Conservation (phyloP, 2,888 invertebrate species). For the Limnephilus marmoratus region DNA sequence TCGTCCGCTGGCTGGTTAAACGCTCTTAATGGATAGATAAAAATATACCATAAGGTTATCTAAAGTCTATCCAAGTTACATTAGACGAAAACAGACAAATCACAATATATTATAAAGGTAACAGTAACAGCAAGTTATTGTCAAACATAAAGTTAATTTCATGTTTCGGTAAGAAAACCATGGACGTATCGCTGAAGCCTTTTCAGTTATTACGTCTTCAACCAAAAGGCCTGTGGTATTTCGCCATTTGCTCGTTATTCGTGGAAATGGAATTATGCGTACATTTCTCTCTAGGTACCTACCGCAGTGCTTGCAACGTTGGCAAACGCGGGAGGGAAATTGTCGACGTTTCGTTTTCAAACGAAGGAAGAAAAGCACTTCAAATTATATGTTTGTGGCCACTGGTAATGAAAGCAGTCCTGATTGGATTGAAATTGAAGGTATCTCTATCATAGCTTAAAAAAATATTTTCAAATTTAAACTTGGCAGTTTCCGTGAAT, state of each 20-base stretch:
- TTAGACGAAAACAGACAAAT: too few relatives aligned
- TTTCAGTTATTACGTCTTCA: neutral
- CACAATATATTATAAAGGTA: too few relatives aligned
- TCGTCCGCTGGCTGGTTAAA: too few relatives aligned
- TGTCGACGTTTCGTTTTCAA: neutral
- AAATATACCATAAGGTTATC: too few relatives aligned
- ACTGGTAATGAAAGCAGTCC: neutral
- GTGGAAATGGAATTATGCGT: slow-evolving; percentile 43
- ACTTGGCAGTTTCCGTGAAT: too few relatives aligned
- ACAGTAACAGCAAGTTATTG: too few relatives aligned
- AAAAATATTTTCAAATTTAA: neutral
- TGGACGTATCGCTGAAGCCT: neutral
- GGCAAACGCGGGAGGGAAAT: slow-evolving; percentile 1
- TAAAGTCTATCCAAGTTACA: too few relatives aligned
- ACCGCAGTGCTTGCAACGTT: neutral
- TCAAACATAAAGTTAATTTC: too few relatives aligned
- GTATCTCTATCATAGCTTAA: neutral
- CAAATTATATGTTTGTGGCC: neutral
- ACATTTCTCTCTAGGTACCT: neutral
- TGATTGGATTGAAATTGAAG: neutral
- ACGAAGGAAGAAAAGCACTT: neutral
- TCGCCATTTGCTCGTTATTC: slow-evolving; percentile 33
- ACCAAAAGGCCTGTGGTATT: slow-evolving; percentile 24
- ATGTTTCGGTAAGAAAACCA: too few relatives aligned
- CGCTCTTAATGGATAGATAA: too few relatives aligned